Conservation (phyloP, 2,888 invertebrate genomes). For the Pimpla rufipes region DNA sequence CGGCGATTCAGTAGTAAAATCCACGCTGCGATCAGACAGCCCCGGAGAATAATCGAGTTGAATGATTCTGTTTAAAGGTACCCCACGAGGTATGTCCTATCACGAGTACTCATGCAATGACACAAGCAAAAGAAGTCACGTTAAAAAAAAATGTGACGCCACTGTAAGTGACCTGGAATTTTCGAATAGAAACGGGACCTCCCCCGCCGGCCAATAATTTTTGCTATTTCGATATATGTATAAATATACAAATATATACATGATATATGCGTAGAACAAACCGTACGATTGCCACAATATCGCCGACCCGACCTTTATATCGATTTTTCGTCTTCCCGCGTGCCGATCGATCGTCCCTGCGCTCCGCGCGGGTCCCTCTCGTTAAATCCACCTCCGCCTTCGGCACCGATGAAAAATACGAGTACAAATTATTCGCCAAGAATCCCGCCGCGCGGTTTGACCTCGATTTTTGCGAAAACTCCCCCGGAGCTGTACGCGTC, state of each 20-base stretch:
- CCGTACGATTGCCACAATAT: background rate
- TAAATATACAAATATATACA: constrained; percentile 1
- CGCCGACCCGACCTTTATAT: background rate
- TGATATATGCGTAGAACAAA: constrained; percentile 14
- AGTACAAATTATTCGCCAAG: constrained; percentile 46
- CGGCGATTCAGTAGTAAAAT: constrained; percentile 36
- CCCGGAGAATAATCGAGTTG: constrained; percentile 73
- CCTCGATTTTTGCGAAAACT: constrained; percentile 57
- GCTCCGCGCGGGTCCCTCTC: background rate
- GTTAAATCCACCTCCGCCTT: background rate
- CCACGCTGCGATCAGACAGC: background rate
- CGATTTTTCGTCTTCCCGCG: constrained; percentile 19
- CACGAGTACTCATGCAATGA: constrained; percentile 78
- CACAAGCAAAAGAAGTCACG: constrained; percentile 61
- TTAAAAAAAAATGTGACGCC: constrained; percentile 60
- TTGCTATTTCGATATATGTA: constrained; percentile 33
- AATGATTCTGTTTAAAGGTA: constrained; percentile 84
- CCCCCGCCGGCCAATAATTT: constrained; percentile 33
- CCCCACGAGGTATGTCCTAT: constrained; percentile 85
- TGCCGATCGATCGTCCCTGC: background rate
- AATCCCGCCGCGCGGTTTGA: constrained; percentile 51
- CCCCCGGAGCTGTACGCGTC: constrained; percentile 12
- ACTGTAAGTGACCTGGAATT: constrained; percentile 82
- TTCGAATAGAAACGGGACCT: constrained; percentile 51
- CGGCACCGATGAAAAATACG: constrained; percentile 12